Evolutionary conservation across 1,140 invertebrate genomes (phyloP).

Genomic region (Paraescarpia echinospica): DNA sequence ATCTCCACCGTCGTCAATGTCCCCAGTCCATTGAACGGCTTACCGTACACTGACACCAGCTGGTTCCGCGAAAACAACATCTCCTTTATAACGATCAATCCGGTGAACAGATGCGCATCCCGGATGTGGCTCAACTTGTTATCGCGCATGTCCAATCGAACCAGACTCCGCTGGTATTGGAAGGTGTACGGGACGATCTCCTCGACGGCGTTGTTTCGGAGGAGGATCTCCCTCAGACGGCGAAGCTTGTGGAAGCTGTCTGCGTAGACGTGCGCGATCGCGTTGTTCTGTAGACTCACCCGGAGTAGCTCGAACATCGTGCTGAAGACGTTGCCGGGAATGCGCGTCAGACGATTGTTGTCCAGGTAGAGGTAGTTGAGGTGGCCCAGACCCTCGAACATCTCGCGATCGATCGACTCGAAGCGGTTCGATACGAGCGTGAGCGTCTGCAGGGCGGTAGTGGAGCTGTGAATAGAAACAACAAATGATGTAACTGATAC

Average conservation of each 20-base stretch:
- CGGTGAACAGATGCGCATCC: neutral
- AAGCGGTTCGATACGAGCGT: neutral
- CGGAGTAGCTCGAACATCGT: neutral
- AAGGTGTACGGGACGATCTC: slow-evolving; percentile 74
- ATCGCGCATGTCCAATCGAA: neutral
- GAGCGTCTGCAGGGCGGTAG: neutral
- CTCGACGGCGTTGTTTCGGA: slow-evolving; percentile 81
- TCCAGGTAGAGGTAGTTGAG: slow-evolving; percentile 12
- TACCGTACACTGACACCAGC: neutral
- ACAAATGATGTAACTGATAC: too few relatives aligned
- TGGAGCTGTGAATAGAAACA: neutral
- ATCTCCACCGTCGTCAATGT: neutral
- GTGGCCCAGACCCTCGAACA: slow-evolving; percentile 7
- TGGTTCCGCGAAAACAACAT: neutral
- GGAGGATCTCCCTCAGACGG: slow-evolving; percentile 73
- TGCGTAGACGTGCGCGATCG: neutral
- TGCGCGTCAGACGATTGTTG: neutral
- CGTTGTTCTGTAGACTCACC: slow-evolving; percentile 10
- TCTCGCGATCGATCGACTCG: neutral
- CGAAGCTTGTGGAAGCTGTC: slow-evolving; percentile 11
- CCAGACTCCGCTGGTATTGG: slow-evolving; percentile 33
- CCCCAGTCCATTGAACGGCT: neutral
- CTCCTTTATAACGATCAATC: neutral
- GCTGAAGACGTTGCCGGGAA: slow-evolving; percentile 10
- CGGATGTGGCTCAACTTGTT: neutral